Conservation (phyloP, 2,888 invertebrate species). For the Ethmia dodecea region DNA sequence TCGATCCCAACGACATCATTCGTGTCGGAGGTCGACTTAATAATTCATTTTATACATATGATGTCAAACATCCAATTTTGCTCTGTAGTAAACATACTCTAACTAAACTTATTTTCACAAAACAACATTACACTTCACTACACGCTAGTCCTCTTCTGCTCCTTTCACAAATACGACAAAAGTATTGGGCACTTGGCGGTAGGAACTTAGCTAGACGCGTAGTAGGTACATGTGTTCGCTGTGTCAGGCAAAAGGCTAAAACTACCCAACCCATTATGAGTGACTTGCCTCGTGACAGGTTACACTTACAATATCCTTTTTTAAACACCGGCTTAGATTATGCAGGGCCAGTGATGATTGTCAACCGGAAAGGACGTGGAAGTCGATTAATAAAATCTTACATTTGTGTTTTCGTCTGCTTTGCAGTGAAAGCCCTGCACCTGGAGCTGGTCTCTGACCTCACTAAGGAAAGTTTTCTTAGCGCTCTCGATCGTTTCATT, state of each 20-base stretch:
- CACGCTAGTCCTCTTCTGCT: conserved; percentile 17
- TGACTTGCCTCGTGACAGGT: conserved; percentile 10
- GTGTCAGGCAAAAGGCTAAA: conserved; percentile 11
- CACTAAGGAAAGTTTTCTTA: background rate
- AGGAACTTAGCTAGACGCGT: conserved; percentile 13
- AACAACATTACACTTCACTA: conserved; percentile 6
- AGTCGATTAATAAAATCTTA: conserved; percentile 17
- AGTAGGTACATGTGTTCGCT: conserved; percentile 14
- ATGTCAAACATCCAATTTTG: conserved; percentile 16
- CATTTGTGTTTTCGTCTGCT: conserved; percentile 12
- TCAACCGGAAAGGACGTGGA: conserved; percentile 9
- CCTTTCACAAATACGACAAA: conserved; percentile 10
- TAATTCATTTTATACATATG: conserved; percentile 13
- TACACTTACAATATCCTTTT: conserved; percentile 15
- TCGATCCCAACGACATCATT: conserved; percentile 12
- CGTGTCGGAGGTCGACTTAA: conserved; percentile 20
- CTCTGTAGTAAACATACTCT: conserved; percentile 15
- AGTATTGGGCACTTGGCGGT: conserved; percentile 19
- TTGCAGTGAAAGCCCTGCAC: background rate
- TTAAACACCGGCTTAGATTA: conserved; percentile 16
- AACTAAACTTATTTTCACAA: conserved; percentile 10
- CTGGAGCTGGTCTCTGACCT: background rate
- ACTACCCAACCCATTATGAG: conserved; percentile 16
- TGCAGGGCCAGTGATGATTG: conserved; percentile 19
- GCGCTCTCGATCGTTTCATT: conserved; percentile 6